These are phyloP conservation scores for Apodemia hepburni DNA, from an alignment of 2,888 invertebrate species.

Conservation along the genomic window DNA sequence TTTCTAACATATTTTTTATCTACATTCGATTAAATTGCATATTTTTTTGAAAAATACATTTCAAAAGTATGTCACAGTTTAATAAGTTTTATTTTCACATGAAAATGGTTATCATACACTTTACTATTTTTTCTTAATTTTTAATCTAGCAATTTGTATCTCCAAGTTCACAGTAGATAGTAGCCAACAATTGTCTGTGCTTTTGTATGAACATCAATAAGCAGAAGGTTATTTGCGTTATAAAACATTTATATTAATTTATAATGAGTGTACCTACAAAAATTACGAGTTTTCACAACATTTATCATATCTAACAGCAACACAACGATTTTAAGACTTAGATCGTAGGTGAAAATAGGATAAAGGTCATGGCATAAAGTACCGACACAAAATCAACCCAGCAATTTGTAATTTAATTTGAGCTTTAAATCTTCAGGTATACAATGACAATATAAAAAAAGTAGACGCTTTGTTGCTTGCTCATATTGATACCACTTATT, in stretches of 20 bases:
- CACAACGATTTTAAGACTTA: neutral
- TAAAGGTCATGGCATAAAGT: neutral
- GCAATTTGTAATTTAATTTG: neutral
- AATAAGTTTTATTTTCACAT: neutral
- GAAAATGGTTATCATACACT: slow-evolving; percentile 3
- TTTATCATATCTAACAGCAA: slow-evolving; percentile 11
- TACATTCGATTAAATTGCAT: neutral
- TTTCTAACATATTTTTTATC: slow-evolving; percentile 18
- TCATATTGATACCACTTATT: neutral
- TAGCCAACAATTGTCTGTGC: neutral
- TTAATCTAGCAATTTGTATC: neutral
- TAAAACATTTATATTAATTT: neutral
- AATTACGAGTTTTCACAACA: slow-evolving; percentile 11
- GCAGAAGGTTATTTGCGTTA: slow-evolving; percentile 5
- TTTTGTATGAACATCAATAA: neutral
- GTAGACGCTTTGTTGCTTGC: no score
- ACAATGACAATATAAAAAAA: no score
- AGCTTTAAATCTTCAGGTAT: neutral
- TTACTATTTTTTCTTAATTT: no score
- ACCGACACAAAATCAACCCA: neutral
- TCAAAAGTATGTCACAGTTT: neutral
- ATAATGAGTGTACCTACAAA: slow-evolving; percentile 3
- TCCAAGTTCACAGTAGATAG: neutral
- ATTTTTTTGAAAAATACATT: neutral
- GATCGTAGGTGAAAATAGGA: neutral